These are phyloP conservation scores for Oceanodroma leucorhoa DNA, from an alignment of 2,797 vertebrate genomes.

Conservation along the genomic window DNA sequence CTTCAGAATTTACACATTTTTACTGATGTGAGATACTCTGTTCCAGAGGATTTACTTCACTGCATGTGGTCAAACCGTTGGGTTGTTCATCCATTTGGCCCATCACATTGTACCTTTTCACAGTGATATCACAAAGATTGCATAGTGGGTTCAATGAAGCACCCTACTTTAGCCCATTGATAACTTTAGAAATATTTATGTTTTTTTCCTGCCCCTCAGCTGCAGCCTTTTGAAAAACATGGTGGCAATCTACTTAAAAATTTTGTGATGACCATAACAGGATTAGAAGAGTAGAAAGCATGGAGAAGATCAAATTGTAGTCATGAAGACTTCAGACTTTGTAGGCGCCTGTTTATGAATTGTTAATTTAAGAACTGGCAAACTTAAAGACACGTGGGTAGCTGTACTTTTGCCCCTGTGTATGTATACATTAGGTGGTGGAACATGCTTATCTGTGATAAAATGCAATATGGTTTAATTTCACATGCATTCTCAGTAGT, in stretches of 20 bases:
- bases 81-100: neutral
- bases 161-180: neutral
- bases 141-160: neutral
- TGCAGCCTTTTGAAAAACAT: neutral
- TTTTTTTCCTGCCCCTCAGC: neutral
- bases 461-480: neutral
- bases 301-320: neutral
- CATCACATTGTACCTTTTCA: neutral
- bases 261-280: neutral
- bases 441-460: neutral
- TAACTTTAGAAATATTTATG: neutral
- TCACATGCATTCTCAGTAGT: neutral
- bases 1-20: neutral
- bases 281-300: neutral
- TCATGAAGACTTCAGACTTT: neutral
- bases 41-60: neutral
- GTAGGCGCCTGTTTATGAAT: neutral
- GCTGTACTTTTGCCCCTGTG: neutral
- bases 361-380: neutral
- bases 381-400: neutral
- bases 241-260: neutral
- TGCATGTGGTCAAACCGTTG: neutral
- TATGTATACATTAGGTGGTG: neutral
- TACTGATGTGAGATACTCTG: neutral
- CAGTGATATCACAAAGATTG: neutral